Percentiles rank a stretch among this genome's conserved stretches.
phyloP scores from a whole-genome alignment of 2,888 invertebrate species.

The Ichneumon xanthorius region DNA sequence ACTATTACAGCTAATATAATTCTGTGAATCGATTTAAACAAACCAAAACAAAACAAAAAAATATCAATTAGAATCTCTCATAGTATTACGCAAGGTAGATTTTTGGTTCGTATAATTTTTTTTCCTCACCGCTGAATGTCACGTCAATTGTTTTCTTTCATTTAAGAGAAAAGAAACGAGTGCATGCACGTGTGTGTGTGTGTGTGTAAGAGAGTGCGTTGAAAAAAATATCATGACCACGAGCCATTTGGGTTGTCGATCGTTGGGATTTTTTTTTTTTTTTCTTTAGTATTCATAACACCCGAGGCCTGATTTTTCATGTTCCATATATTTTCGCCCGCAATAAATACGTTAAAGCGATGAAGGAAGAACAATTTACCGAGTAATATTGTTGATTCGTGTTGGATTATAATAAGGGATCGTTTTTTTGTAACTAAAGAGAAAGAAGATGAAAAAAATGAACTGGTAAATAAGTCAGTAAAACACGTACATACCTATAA shows the following conservation, averaged over 20 bases:
- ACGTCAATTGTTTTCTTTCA: slow-evolving; percentile 38
- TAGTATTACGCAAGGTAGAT: slow-evolving; percentile 6
- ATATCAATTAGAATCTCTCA: slow-evolving; percentile 30
- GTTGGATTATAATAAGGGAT: slow-evolving; percentile 45
- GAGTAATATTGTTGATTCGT: slow-evolving; percentile 38
- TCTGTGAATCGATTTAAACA: slow-evolving; percentile 40
- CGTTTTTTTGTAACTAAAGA: slow-evolving; percentile 53
- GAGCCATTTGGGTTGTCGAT: slow-evolving; percentile 36
- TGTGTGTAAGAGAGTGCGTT: slow-evolving; percentile 9
- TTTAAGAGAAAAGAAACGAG: slow-evolving; percentile 18
- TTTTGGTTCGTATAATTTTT: slow-evolving; percentile 44
- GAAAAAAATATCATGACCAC: slow-evolving; percentile 29
- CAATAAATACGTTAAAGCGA: slow-evolving; percentile 26
- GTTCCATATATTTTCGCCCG: slow-evolving; percentile 35
- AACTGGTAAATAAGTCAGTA: slow-evolving; percentile 34
- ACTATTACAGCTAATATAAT: slow-evolving; percentile 46
- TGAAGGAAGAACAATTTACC: slow-evolving; percentile 51
- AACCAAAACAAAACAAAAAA: slow-evolving; percentile 28
- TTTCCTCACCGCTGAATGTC: slow-evolving; percentile 17
- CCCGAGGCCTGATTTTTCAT: slow-evolving; percentile 32
- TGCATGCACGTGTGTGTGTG: slow-evolving; percentile 23
- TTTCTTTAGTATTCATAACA: slow-evolving; percentile 34
- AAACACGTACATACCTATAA: slow-evolving; percentile 59
- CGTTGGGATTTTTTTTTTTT: slow-evolving; percentile 13
- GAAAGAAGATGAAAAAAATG: slow-evolving; percentile 15